Percentiles rank a stretch among this genome's conserved stretches.
Evolutionary conservation across 1,140 invertebrate genomes (phyloP).

Genomic region (Papilio machaon): DNA sequence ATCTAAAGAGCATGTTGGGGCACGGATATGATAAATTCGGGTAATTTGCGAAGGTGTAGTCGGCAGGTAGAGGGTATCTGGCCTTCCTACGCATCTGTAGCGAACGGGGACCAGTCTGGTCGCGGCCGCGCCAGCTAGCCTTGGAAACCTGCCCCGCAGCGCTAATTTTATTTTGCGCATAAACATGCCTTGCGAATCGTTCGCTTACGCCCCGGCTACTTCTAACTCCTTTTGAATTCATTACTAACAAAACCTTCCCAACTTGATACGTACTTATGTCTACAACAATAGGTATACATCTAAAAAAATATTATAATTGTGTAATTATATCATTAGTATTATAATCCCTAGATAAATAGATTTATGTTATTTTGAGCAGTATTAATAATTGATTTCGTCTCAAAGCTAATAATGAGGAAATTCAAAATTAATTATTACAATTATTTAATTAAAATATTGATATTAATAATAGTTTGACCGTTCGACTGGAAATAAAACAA

Average conservation of each 20-base stretch:
- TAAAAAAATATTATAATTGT: background rate
- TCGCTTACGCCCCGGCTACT: constrained; percentile 39
- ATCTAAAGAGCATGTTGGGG: background rate
- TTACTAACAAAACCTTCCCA: constrained; percentile 31
- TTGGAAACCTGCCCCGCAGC: constrained; percentile 69
- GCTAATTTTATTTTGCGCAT: constrained; percentile 71
- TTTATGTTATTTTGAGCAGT: background rate
- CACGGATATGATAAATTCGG: constrained; percentile 14
- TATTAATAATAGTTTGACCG: background rate
- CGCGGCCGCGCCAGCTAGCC: constrained; percentile 60
- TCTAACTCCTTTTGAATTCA: constrained; percentile 34
- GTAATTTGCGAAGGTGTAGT: constrained; percentile 16
- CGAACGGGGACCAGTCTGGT: constrained; percentile 45
- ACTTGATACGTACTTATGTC: background rate
- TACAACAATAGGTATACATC: background rate
- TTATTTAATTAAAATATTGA: background rate
- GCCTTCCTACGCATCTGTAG: constrained; percentile 21
- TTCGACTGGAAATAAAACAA: background rate
- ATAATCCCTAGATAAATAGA: background rate
- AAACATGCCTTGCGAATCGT: constrained; percentile 66
- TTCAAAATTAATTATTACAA: background rate
- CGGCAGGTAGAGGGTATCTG: constrained; percentile 21
- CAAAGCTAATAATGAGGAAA: background rate
- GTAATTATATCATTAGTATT: background rate
- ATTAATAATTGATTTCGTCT: background rate